A percentile compares a stretch with the other conserved stretches of the same genome.
phyloP scores from a whole-genome alignment of 2,888 invertebrate species.

The Ypsolopha sequella region DNA sequence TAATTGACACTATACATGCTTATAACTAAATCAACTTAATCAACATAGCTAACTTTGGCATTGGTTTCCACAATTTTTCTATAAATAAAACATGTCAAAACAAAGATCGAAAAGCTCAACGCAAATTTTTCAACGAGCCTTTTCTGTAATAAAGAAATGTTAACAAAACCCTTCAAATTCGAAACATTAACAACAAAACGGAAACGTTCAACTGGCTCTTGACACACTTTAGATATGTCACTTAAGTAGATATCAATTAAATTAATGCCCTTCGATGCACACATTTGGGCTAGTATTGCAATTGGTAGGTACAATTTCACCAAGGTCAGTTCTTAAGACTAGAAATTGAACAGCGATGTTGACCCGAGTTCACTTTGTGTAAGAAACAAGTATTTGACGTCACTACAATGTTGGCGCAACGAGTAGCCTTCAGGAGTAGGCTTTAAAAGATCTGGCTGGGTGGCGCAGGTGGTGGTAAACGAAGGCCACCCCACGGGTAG shows the following conservation, averaged over 20 bases:
- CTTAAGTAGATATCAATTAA: conserved; percentile 33
- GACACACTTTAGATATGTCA: conserved; percentile 52
- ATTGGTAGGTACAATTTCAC: conserved; percentile 27
- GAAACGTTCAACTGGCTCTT: conserved; percentile 38
- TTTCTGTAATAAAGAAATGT: conserved; percentile 25
- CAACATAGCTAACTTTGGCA: conserved; percentile 71
- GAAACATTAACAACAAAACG: conserved; percentile 58
- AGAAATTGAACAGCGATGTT: conserved; percentile 44
- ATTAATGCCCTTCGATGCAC: conserved; percentile 59
- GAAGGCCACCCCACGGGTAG: conserved; percentile 86
- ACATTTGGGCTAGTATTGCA: conserved; percentile 59
- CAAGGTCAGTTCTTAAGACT: conserved; percentile 60
- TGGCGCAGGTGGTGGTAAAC: conserved; percentile 70
- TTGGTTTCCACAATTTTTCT: conserved; percentile 62
- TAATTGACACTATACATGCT: conserved; percentile 70
- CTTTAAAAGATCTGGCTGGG: conserved; percentile 65
- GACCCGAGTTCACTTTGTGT: not conserved
- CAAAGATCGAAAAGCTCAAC: conserved; percentile 52
- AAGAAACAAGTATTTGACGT: not conserved
- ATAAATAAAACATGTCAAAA: conserved; percentile 63
- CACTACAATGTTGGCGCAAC: not conserved
- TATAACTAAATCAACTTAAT: conserved; percentile 59
- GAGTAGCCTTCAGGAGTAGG: conserved; percentile 1
- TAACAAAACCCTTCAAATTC: conserved; percentile 23
- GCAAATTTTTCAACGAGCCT: conserved; percentile 26